A percentile compares a stretch with the other conserved stretches of the same genome.
Conservation (phyloP, 2,113 vertebrate genomes). For the Embiotoca jacksoni region DNA sequence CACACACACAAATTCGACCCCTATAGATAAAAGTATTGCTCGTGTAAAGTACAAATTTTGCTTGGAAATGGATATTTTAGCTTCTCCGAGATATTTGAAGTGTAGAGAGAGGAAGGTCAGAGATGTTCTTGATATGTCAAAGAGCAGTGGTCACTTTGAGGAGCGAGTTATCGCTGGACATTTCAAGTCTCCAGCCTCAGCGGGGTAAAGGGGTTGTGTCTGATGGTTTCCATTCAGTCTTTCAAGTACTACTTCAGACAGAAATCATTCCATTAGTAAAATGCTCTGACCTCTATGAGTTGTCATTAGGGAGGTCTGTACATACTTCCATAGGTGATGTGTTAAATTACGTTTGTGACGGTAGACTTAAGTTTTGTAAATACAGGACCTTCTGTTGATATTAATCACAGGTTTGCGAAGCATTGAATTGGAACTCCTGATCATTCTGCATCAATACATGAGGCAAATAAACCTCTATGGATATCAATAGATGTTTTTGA, state of each 20-base stretch:
- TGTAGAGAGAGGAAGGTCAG: conserved; percentile 32
- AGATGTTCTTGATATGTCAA: conserved; percentile 46
- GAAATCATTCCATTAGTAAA: conserved; percentile 37
- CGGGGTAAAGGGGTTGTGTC: conserved; percentile 20
- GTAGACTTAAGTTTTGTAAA: background rate
- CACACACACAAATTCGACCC: conserved; percentile 3
- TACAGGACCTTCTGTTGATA: background rate
- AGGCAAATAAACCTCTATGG: no score
- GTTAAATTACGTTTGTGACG: conserved; percentile 26
- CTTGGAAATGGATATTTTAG: conserved; percentile 55
- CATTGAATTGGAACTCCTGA: background rate
- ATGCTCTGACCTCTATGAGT: conserved; percentile 28
- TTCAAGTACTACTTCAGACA: conserved; percentile 36
- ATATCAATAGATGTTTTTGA: no score
- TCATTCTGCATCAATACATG: no score
- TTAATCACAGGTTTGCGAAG: background rate
- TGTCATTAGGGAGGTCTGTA: conserved; percentile 18
- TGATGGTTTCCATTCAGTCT: conserved; percentile 39
- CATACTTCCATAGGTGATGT: background rate
- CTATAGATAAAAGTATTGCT: conserved; percentile 56
- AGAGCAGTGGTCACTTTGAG: conserved; percentile 51
- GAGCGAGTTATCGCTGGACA: conserved; percentile 18
- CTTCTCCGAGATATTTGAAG: conserved; percentile 25
- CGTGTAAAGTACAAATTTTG: conserved; percentile 52
- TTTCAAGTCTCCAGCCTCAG: conserved; percentile 40